These are phyloP conservation scores for Rana temporaria DNA, from an alignment of 2,113 vertebrate species.

Conservation along the genomic window DNA sequence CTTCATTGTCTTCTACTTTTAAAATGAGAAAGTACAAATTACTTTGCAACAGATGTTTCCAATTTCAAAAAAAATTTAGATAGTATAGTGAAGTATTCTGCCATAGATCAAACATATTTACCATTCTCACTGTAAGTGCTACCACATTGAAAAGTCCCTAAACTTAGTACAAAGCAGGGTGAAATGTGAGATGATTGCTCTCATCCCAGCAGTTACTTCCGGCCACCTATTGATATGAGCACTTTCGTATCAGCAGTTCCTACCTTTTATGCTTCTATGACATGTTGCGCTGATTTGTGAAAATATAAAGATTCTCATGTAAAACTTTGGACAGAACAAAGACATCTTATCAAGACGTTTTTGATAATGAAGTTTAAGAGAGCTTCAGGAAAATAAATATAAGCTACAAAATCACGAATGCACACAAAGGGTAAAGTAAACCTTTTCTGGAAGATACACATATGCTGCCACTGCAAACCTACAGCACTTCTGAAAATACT, in stretches of 20 bases:
- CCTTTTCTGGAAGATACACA: too few relatives aligned
- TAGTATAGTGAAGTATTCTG: conserved; percentile 40
- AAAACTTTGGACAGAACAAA: conserved; percentile 32
- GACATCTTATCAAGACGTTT: background rate
- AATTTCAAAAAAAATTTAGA: conserved; percentile 39
- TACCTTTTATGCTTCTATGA: conserved; percentile 2
- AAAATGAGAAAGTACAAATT: conserved; percentile 55
- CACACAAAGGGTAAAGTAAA: too few relatives aligned
- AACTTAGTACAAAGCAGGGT: conserved; percentile 43
- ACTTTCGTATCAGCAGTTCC: background rate
- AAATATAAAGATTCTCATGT: conserved; percentile 2
- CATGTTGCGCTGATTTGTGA: conserved; percentile 11
- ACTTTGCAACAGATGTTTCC: conserved; percentile 46
- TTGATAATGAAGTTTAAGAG: too few relatives aligned
- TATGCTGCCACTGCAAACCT: too few relatives aligned
- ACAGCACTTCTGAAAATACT: too few relatives aligned
- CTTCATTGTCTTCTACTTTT: conserved; percentile 54
- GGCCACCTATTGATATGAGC: conserved; percentile 10
- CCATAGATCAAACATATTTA: conserved; percentile 47
- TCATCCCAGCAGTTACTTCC: conserved; percentile 17
- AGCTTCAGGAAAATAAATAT: too few relatives aligned
- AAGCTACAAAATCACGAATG: too few relatives aligned
- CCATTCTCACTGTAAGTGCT: conserved; percentile 50
- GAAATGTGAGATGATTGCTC: conserved; percentile 16
- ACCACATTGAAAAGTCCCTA: conserved; percentile 42